Evolutionary conservation across 2,888 invertebrate species (phyloP).

Genomic region (Calameuta filiformis): DNA sequence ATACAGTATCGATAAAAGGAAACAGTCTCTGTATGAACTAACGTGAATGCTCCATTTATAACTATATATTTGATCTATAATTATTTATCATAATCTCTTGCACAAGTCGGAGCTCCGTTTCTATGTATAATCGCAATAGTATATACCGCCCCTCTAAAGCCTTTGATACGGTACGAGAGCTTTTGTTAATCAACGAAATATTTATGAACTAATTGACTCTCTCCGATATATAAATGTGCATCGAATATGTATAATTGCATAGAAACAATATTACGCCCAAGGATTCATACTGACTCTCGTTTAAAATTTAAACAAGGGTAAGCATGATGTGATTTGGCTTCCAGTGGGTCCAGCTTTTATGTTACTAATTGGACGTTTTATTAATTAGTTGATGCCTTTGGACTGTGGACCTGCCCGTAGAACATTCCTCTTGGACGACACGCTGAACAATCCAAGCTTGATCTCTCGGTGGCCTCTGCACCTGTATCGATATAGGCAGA

Average conservation of each 20-base stretch:
- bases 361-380: conserved; percentile 14
- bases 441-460: conserved; percentile 54
- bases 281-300: neutral
- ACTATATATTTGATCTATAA: neutral
- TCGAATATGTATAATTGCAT: neutral
- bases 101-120: neutral
- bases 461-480: conserved; percentile 40
- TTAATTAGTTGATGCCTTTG: conserved; percentile 58
- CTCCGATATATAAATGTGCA: neutral
- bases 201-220: neutral
- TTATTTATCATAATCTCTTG: neutral
- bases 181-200: neutral
- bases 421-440: conserved; percentile 57
- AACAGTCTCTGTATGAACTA: neutral
- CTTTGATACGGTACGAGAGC: neutral
- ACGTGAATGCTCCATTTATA: neutral
- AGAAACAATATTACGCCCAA: neutral
- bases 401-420: conserved; percentile 56
- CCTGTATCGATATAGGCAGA: conserved; percentile 21
- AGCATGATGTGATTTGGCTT: neutral
- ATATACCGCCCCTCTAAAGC: neutral
- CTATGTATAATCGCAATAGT: neutral
- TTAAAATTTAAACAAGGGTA: neutral
- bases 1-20: neutral
- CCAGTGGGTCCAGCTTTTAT: neutral